Evolutionary conservation across 2,888 invertebrate species (phyloP), one percentile per base, ranked within the genome.

Genomic region (Mythimna lalbum): DNA sequence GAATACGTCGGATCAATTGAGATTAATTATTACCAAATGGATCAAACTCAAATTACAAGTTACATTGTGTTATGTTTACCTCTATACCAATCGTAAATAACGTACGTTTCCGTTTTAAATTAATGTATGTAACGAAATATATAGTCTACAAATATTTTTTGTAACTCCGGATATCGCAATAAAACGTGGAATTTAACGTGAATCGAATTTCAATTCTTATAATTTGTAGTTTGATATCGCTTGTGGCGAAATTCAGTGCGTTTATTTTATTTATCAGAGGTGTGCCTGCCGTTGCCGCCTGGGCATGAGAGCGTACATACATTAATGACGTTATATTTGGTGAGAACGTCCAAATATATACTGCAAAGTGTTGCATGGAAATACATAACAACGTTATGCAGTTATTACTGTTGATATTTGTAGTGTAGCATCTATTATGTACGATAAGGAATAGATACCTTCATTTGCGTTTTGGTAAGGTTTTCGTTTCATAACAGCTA

Each of bases 401-500:
- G 10, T 9, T 63, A 27, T 63, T 47, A 19, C 31, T n/a, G 36
- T 14, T 56, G 23, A 68, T 50, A 50, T 56, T 39, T 55, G 53
- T 52, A 10, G 10, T 63, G 53, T 67, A 55, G 19, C 52, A 47
- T 61, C 56, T 61, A 60, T 60, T 49, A 39, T 59, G 31, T 21
- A 19, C 19, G 33, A 19, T 14, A 31, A 56, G 80, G 79, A 84
- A 84, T 73, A 78, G 79, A 80, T 81, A 79, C 73, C 63, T 79
- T 71, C 83, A 86, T 85, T 87, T 83, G 78, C 80, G 60, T 68
- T 74, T 57, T 31, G 43, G 6, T 56, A 53, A n/a, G 31, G 62
- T 69, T 71, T 62, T 61, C 4, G 55, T 61, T 69, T 57, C 33
- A 47, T 63, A 69, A 53, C 71, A 68, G 67, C 17, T 55, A 81